Evolutionary conservation across 2,113 vertebrate species (phyloP).

Genomic region (Sinocyclocheilus maitianheensis): DNA sequence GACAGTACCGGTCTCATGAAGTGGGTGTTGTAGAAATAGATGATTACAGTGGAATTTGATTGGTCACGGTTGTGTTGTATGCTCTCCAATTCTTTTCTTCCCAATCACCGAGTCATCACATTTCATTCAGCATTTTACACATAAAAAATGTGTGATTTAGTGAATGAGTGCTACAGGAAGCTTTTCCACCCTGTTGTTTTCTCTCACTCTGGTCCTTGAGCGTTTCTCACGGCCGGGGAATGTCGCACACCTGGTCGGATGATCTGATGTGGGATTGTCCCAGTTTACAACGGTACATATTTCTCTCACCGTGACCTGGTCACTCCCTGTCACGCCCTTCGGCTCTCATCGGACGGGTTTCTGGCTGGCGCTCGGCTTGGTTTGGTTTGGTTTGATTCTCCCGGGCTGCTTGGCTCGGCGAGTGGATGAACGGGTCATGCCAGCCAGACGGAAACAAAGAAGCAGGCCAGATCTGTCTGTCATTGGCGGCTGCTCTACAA

Average conservation of each 20-base stretch:
- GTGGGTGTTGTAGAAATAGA: not conserved
- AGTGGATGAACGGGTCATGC: constrained; percentile 6
- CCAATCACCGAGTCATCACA: constrained; percentile 24
- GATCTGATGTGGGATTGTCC: constrained; percentile 15
- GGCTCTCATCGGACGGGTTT: constrained; percentile 8
- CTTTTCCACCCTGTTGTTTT: not conserved
- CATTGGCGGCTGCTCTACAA: not conserved
- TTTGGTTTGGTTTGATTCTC: not conserved
- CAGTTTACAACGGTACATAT: not conserved
- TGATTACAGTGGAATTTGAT: constrained; percentile 15
- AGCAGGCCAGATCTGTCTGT: constrained; percentile 19
- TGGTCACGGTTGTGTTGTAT: not conserved
- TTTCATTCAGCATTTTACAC: not conserved
- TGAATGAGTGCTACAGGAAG: not conserved
- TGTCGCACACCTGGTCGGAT: constrained; percentile 29
- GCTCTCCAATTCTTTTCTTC: not conserved
- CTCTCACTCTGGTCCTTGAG: not conserved
- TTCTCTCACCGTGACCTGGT: constrained; percentile 4
- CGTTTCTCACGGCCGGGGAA: constrained; percentile 20
- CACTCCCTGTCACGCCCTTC: not conserved
- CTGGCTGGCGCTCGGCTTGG: not conserved
- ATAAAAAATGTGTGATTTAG: not conserved
- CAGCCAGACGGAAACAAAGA: constrained; percentile 28
- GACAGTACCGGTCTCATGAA: not conserved
- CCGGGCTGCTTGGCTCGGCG: not conserved